phyloP scores from a whole-genome alignment of 1,140 invertebrate genomes.

The Capitella teleta region DNA sequence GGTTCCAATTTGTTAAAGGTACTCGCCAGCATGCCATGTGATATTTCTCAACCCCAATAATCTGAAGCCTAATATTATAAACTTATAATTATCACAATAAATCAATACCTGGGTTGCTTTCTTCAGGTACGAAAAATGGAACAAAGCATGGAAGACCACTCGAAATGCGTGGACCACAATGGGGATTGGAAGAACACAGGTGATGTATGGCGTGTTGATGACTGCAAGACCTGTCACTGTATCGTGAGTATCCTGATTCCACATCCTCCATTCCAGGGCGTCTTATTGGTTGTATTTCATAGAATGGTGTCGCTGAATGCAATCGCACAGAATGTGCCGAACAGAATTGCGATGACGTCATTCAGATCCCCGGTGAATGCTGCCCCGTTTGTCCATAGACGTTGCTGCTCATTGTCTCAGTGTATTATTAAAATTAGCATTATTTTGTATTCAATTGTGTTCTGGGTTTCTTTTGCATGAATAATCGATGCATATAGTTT shows the following conservation, averaged over 20 bases:
- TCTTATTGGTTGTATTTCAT: not conserved
- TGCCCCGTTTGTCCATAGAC: not conserved
- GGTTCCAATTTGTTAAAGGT: too few species aligned
- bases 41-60: too few species aligned
- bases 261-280: not conserved
- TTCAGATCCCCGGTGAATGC: not conserved
- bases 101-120: not conserved
- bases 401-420: not conserved
- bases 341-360: not conserved
- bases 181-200: slow-evolving; percentile 40
- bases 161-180: slow-evolving; percentile 40
- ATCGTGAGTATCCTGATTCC: too few species aligned
- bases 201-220: slow-evolving; percentile 45
- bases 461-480: too few species aligned
- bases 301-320: not conserved
- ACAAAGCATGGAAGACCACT: slow-evolving; percentile 12
- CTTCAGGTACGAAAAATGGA: slow-evolving; percentile 7
- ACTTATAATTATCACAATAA: not conserved
- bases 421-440: too few species aligned
- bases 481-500: too few species aligned
- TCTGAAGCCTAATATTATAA: not conserved
- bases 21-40: too few species aligned
- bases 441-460: too few species aligned
- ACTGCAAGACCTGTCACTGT: slow-evolving; percentile 48
- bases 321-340: not conserved